Conservation (phyloP, 2,113 vertebrate genomes). For the Martes martes region DNA sequence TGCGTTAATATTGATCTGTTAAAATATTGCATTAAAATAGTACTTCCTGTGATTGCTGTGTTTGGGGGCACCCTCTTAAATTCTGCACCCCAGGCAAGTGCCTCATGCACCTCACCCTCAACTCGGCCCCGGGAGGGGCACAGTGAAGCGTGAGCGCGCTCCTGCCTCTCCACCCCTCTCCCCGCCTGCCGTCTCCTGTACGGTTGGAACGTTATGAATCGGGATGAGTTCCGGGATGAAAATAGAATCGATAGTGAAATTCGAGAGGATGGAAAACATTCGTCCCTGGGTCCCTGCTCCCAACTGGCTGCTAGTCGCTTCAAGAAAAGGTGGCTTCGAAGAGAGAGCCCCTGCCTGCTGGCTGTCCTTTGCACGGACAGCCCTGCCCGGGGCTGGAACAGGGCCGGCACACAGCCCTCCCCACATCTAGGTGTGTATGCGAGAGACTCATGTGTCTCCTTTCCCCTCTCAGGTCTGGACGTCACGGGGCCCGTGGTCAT, state of each 20-base stretch:
- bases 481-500: rapidly evolving
- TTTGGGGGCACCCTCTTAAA: neutral
- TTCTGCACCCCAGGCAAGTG: neutral
- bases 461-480: neutral
- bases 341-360: neutral
- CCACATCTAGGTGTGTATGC: neutral
- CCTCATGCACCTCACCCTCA: rapidly evolving
- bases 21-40: neutral
- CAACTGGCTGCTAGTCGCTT: neutral
- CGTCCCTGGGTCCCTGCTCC: neutral
- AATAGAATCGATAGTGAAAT: neutral
- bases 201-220: neutral
- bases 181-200: neutral
- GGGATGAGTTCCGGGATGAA: neutral
- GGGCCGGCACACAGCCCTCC: neutral
- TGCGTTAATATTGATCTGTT: neutral
- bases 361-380: neutral
- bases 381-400: neutral
- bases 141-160: rapidly evolving
- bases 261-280: neutral
- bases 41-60: neutral
- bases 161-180: too few relatives aligned
- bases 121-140: neutral
- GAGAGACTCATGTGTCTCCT: rapidly evolving
- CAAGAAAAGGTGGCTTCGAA: neutral